phyloP scores from a whole-genome alignment of 2,888 invertebrate genomes.

The Nomada goodeniana region DNA sequence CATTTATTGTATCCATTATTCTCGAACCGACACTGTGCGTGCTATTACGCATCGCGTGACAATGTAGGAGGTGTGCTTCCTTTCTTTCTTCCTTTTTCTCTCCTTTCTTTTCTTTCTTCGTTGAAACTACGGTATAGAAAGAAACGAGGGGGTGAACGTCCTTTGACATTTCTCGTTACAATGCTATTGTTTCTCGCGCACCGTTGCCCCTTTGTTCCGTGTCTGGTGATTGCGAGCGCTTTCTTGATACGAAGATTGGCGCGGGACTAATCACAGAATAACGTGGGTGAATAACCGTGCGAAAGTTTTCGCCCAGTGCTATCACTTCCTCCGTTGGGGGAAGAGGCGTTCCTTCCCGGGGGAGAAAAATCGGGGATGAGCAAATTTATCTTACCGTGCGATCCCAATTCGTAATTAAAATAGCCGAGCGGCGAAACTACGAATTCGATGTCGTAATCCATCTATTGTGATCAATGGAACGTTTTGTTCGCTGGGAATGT shows the following conservation, averaged over 20 bases:
- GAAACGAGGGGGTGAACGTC: slow-evolving; percentile 28
- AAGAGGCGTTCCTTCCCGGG: background rate
- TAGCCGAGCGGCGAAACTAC: no score
- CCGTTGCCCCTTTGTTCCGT: slow-evolving; percentile 6
- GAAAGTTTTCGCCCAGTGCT: slow-evolving; percentile 10
- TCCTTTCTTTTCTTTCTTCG: background rate
- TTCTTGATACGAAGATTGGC: slow-evolving; percentile 25
- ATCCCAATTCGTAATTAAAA: no score
- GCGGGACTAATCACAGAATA: slow-evolving; percentile 24
- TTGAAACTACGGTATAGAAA: slow-evolving; percentile 9
- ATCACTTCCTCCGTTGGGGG: background rate
- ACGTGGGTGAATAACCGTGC: background rate
- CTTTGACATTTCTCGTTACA: slow-evolving; percentile 41
- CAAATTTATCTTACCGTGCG: background rate
- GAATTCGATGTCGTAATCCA: no score
- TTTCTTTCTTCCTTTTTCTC: background rate
- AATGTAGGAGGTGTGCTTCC: slow-evolving; percentile 22
- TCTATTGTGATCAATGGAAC: no score
- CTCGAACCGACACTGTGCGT: slow-evolving; percentile 31
- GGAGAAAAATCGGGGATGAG: background rate
- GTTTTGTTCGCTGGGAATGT: no score
- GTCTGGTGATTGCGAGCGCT: slow-evolving; percentile 5
- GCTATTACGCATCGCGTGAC: slow-evolving; percentile 53
- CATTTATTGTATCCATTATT: slow-evolving; percentile 61
- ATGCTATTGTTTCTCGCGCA: slow-evolving; percentile 21